A percentile compares a stretch with the other conserved stretches of the same genome.
These are phyloP conservation scores for Eucidaris tribuloides DNA, from an alignment of 35 echinoderm and acorn worm genomes.

Conservation along the genomic window DNA sequence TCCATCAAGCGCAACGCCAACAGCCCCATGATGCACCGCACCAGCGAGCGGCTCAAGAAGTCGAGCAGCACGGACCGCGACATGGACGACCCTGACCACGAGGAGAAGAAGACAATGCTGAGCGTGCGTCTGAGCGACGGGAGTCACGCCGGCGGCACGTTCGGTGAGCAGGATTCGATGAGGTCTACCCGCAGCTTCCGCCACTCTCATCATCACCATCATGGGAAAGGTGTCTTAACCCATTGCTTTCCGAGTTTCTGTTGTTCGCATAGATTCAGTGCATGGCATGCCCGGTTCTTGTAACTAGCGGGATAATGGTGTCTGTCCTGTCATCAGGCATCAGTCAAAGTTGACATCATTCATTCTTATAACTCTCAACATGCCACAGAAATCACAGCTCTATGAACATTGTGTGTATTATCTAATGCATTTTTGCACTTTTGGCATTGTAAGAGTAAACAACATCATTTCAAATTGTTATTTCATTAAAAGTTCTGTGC, in stretches of 20 bases:
- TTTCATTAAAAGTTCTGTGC: too few species aligned
- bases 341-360: too few species aligned
- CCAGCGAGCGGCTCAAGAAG: constrained; percentile 85
- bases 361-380: too few species aligned
- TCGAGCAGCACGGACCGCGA: constrained; percentile 33
- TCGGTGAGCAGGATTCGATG: constrained; percentile 77
- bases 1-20: constrained; percentile 93
- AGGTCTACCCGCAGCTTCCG: constrained; percentile 59
- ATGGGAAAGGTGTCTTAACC: constrained; percentile 13
- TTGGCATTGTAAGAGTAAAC: too few species aligned
- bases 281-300: too few species aligned
- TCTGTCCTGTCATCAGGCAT: too few species aligned
- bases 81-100: constrained; percentile 59
- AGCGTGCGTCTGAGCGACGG: constrained; percentile 46
- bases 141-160: constrained; percentile 33
- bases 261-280: too few species aligned
- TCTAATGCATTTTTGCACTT: too few species aligned
- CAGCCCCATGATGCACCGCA: constrained; percentile 88
- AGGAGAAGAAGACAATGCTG: constrained; percentile 71
- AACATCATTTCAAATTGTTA: too few species aligned
- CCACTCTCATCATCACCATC: constrained; percentile 41
- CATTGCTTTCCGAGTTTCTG: not conserved
- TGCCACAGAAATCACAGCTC: too few species aligned
- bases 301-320: too few species aligned
- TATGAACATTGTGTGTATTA: too few species aligned